phyloP scores from a whole-genome alignment of 1,140 invertebrate genomes.

The Leptinotarsa defecta region DNA sequence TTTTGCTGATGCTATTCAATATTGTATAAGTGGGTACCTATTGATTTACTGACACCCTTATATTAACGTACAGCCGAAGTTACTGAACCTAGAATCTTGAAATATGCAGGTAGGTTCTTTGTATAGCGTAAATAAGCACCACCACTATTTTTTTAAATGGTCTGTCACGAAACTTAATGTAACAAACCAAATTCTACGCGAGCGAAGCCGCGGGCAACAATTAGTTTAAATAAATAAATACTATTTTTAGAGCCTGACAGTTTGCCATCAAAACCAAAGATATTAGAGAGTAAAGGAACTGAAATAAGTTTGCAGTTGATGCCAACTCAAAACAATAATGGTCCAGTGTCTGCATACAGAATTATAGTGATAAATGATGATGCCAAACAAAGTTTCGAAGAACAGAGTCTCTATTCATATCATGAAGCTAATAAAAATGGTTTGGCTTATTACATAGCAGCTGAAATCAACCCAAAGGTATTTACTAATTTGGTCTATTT shows the following conservation, averaged over 20 bases:
- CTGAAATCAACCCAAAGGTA: conserved; percentile 67
- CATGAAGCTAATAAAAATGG: conserved; percentile 63
- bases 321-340: conserved; percentile 71
- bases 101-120: no score
- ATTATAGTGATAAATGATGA: conserved; percentile 73
- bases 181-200: no score
- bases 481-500: not conserved
- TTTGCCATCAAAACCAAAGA: conserved; percentile 64
- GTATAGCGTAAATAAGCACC: no score
- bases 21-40: no score
- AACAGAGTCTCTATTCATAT: conserved; percentile 64
- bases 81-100: no score
- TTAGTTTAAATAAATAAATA: not conserved
- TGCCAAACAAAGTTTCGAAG: conserved; percentile 63
- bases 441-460: conserved; percentile 79
- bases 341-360: conserved; percentile 72
- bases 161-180: no score
- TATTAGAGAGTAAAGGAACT: conserved; percentile 62
- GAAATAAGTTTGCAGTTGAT: conserved; percentile 67
- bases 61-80: no score
- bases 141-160: no score
- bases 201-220: no score
- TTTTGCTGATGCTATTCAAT: no score
- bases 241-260: conserved; percentile 63
- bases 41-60: no score